Evolutionary conservation across 2,113 vertebrate species (phyloP).

Genomic region (Cacatua alba): DNA sequence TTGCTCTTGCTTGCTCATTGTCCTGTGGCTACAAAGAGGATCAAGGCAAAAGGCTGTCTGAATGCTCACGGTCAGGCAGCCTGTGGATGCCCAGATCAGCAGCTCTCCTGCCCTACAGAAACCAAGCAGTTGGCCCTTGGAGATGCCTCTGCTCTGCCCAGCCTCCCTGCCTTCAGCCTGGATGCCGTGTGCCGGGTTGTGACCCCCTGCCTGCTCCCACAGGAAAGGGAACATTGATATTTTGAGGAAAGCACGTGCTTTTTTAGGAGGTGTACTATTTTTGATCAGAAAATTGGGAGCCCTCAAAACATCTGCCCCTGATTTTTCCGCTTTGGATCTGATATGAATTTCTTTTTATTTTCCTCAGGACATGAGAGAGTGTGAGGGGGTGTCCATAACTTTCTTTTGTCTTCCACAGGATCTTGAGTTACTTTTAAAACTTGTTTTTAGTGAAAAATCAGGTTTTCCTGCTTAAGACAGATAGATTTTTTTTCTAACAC

Average conservation of each 20-base stretch:
- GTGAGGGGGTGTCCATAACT: neutral
- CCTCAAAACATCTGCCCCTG: neutral
- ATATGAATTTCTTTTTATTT: neutral
- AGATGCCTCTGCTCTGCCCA: neutral
- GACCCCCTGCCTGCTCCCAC: accelerated
- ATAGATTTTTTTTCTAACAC: neutral
- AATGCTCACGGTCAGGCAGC: neutral
- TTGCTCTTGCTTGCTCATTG: neutral
- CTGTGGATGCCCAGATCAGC: accelerated
- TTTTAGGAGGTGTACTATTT: neutral
- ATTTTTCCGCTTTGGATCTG: neutral
- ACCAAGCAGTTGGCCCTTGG: accelerated
- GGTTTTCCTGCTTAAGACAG: neutral
- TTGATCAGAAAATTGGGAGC: neutral
- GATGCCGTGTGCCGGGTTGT: neutral
- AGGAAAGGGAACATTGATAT: neutral
- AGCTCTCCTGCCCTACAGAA: neutral
- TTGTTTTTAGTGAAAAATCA: neutral
- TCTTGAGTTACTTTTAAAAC: neutral
- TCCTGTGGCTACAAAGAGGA: neutral
- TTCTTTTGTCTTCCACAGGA: neutral
- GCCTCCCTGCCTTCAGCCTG: neutral
- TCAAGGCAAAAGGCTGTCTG: neutral
- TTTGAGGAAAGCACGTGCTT: neutral
- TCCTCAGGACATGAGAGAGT: neutral